Percentiles rank a stretch among this genome's conserved stretches.
These are phyloP conservation scores for Sebastes cheni DNA, from an alignment of 2,797 vertebrate species.

Conservation along the genomic window DNA sequence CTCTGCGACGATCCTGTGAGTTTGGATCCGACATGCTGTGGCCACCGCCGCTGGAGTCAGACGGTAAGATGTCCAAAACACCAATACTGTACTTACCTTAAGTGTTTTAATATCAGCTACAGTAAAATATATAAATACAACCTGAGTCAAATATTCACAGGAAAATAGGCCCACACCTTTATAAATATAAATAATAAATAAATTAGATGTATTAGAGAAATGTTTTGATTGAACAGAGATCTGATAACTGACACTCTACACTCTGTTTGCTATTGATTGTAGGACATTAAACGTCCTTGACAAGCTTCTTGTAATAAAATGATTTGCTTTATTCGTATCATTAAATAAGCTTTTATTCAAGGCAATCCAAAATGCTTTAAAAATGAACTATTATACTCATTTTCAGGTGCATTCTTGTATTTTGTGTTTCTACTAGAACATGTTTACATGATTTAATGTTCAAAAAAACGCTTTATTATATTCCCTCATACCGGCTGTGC, in stretches of 20 bases:
- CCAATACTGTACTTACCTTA: background rate
- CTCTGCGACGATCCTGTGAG: slow-evolving; percentile 85
- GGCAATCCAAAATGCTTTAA: background rate
- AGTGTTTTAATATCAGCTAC: background rate
- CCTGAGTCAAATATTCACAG: background rate
- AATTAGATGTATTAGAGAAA: too few relatives aligned
- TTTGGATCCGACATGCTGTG: slow-evolving; percentile 87
- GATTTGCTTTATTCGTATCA: background rate
- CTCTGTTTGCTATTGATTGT: background rate
- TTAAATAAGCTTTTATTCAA: too few relatives aligned
- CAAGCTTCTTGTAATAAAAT: background rate
- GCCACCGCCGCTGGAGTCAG: slow-evolving; percentile 86
- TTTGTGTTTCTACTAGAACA: too few relatives aligned
- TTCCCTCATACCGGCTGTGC: too few relatives aligned
- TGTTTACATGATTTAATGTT: too few relatives aligned
- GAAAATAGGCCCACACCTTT: background rate
- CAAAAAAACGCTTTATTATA: too few relatives aligned
- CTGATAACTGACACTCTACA: background rate
- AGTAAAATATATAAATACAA: background rate
- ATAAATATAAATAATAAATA: background rate
- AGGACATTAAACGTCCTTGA: background rate
- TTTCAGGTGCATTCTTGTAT: too few relatives aligned
- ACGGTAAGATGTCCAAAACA: slow-evolving; percentile 11
- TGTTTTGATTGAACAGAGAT: too few relatives aligned
- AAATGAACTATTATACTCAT: too few relatives aligned